These are phyloP conservation scores for Rutilus rutilus DNA, from an alignment of 2,113 vertebrate genomes.

Conservation along the genomic window DNA sequence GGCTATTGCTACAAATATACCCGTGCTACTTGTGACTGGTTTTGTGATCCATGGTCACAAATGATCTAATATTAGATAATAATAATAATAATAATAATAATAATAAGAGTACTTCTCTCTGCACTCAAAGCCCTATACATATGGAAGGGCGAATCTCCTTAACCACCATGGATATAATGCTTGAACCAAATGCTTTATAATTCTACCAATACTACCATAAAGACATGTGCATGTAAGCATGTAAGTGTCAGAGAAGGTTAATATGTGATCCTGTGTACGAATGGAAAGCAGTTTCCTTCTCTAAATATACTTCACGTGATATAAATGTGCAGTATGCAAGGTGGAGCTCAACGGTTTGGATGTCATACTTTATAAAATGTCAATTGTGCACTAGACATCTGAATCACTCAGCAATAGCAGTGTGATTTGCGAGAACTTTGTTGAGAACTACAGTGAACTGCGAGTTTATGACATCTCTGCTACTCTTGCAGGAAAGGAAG, in stretches of 20 bases:
- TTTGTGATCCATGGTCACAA: no score
- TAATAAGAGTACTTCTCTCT: no score
- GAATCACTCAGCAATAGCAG: background rate
- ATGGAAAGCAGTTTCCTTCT: conserved; percentile 44
- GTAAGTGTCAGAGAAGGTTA: background rate
- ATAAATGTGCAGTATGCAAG: conserved; percentile 38
- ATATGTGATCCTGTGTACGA: conserved; percentile 15
- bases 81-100: no score
- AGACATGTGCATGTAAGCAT: background rate
- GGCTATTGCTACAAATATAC: no score
- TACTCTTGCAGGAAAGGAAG: conserved; percentile 58
- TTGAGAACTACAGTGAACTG: background rate
- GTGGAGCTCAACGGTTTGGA: conserved; percentile 26
- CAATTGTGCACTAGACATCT: background rate
- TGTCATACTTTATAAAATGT: conserved; percentile 1
- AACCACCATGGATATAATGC: background rate
- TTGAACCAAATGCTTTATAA: background rate
- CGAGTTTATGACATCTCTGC: conserved; percentile 1
- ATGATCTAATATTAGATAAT: background rate
- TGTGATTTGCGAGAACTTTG: background rate
- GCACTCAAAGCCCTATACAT: no score
- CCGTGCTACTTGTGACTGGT: no score
- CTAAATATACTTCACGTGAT: conserved; percentile 60
- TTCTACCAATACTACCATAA: background rate
- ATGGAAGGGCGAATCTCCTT: no score